A percentile compares a stretch with the other conserved stretches of the same genome.
phyloP scores from a whole-genome alignment of 2,888 invertebrate genomes.

The Lasioglossum oenotherae region DNA sequence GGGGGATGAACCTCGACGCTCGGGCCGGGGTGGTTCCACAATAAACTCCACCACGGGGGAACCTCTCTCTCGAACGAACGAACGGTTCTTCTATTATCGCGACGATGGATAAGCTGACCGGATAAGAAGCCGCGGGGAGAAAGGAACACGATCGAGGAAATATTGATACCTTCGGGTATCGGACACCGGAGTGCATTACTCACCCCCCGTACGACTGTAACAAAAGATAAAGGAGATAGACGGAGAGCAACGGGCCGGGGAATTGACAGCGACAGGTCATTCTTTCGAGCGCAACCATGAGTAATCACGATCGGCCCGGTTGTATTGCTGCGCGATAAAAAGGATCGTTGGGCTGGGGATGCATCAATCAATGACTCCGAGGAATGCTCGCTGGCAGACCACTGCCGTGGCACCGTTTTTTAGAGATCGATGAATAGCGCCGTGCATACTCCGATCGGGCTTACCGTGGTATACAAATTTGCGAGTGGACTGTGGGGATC shows the following conservation, averaged over 20 bases:
- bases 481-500: background rate
- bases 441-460: background rate
- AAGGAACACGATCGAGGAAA: slow-evolving; percentile 35
- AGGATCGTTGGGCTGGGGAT: slow-evolving; percentile 29
- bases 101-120: slow-evolving; percentile 5
- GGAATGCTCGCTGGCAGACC: slow-evolving; percentile 1
- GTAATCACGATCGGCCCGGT: slow-evolving; percentile 49
- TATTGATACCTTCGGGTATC: slow-evolving; percentile 41
- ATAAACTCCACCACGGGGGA: background rate
- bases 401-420: background rate
- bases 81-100: background rate
- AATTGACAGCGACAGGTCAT: slow-evolving; percentile 57
- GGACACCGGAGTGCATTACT: slow-evolving; percentile 37
- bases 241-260: slow-evolving; percentile 34
- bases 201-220: slow-evolving; percentile 27
- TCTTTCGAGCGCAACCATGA: slow-evolving; percentile 39
- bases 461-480: background rate
- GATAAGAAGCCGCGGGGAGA: slow-evolving; percentile 20
- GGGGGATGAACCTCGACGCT: background rate
- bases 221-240: slow-evolving; percentile 40
- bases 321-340: slow-evolving; percentile 45
- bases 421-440: background rate
- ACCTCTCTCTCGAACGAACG: background rate
- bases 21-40: background rate
- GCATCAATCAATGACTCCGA: slow-evolving; percentile 47